Base-by-base conservation (phyloP, 37 sponge, comb jelly and placozoan species). In the Spongia lamella region DNA sequence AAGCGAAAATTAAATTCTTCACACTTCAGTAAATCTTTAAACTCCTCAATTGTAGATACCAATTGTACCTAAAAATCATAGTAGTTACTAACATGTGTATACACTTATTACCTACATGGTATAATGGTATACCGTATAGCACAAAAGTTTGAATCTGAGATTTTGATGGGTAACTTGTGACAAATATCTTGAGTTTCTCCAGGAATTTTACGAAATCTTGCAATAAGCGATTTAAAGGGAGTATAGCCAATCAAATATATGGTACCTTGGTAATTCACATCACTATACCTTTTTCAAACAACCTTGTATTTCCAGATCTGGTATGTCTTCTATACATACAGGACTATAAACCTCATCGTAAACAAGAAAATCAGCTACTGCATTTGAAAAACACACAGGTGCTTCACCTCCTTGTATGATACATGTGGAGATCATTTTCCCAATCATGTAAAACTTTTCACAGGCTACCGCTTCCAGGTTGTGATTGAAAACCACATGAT, bases 321-420 rank as follows among this genome's bases (percentile, higher is more conserved):
- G 54, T 3, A 77, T 63, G 25, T 77, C 78, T 13, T 62, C 66
- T 51, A 77, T 4, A 19, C 40, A 22, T 31, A 25, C 57, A 19
- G 38, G n/a, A 15, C 34, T 36, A 22, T 58, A 19, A 64, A 15
- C 5, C 19, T 49, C 22, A 49, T 49, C 66, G 63, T 52, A 77
- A 5, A 38, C 11, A 39, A 77, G 27, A 34, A 32, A 77, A 21
- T 77, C 56, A 49, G 54, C 78, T 77, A 51, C 55, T 25, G 78
- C 55, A 1, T 39, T 15, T 2, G 78, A 77, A 58, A 77, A 63
- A 33, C 78, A 77, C 1, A 39, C 26, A 29, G 81, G 81, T 30
- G 72, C 56, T 11, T 55, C 63, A 17, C 81, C 81, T 39, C 72
- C 81, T 34, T 80, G 71, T 2, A 70, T 25, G 25, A 80, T 27